Conservation (phyloP, 2,888 invertebrate genomes). For the Drosophila leonis region DNA sequence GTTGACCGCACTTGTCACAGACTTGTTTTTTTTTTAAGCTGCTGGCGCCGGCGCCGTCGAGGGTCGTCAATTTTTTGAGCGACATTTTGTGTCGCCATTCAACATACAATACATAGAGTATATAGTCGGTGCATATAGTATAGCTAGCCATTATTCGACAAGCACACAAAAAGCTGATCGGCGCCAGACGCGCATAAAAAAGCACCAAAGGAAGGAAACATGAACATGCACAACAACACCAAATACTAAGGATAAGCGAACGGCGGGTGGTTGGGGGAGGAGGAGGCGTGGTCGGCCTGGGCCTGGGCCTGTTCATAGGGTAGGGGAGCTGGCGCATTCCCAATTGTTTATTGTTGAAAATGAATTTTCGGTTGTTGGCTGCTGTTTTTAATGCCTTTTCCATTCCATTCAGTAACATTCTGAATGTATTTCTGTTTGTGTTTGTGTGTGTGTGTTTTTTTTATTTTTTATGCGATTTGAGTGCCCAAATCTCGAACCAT, state of each 20-base stretch:
- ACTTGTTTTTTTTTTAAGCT: constrained; percentile 42
- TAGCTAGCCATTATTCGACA: constrained; percentile 20
- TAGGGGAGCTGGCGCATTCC: constrained; percentile 46
- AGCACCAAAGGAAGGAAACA: constrained; percentile 29
- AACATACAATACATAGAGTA: constrained; percentile 1
- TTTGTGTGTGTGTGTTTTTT: constrained; percentile 3
- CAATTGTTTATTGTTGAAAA: constrained; percentile 65
- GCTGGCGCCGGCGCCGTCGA: constrained; percentile 70
- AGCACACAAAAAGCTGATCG: constrained; percentile 37
- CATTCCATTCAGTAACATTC: constrained; percentile 41
- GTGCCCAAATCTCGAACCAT: constrained; percentile 10
- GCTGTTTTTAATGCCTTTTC: constrained; percentile 50
- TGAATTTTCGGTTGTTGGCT: constrained; percentile 32
- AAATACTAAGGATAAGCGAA: background rate
- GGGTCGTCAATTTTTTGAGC: constrained; percentile 73
- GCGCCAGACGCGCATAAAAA: constrained; percentile 76
- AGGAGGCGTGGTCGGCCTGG: background rate
- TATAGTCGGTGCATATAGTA: constrained; percentile 1
- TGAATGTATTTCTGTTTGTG: constrained; percentile 13
- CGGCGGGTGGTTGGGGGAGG: background rate
- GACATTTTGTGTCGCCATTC: constrained; percentile 59
- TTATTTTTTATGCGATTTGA: constrained; percentile 42
- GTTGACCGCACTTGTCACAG: constrained; percentile 54
- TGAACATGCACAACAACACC: constrained; percentile 53
- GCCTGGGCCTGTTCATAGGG: constrained; percentile 10